Percentiles rank a stretch among this genome's conserved stretches.
These are phyloP conservation scores for Polypterus senegalus DNA, from an alignment of 2,113 vertebrate genomes.

Conservation along the genomic window DNA sequence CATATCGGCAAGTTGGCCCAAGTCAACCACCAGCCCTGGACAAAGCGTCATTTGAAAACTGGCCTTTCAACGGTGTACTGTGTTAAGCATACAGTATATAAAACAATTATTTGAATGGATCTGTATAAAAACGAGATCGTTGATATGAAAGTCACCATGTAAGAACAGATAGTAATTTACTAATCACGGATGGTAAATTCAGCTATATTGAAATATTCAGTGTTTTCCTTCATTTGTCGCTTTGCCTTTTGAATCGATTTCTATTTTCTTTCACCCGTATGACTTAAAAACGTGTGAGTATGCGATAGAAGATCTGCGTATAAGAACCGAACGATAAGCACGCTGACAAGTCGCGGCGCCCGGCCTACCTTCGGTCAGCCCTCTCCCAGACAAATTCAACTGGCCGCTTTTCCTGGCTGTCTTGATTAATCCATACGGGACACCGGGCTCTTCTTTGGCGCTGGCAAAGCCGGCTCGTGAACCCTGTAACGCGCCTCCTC, in stretches of 20 bases:
- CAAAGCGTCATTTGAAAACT: no score
- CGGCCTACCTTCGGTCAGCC: conserved; percentile 62
- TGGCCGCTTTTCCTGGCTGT: conserved; percentile 74
- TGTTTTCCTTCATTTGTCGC: neutral
- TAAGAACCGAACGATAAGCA: neutral
- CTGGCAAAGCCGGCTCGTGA: conserved; percentile 48
- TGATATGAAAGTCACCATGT: no score
- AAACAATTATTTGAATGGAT: no score
- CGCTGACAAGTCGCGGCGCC: no score
- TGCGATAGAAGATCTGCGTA: neutral
- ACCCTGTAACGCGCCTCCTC: conserved; percentile 22
- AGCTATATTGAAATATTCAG: neutral
- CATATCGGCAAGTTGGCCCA: no score
- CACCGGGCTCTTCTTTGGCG: conserved; percentile 17
- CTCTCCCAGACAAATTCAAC: conserved; percentile 68
- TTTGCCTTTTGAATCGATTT: neutral
- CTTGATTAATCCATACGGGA: conserved; percentile 66
- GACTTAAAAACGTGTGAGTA: neutral
- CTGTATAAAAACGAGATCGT: no score
- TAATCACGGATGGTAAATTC: neutral
- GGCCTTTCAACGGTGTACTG: no score
- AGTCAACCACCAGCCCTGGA: no score
- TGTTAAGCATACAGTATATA: no score
- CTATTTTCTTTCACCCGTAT: no score
- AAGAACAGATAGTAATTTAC: neutral